phyloP scores from a whole-genome alignment of 1,140 invertebrate species.

The Monochamus saltuarius region DNA sequence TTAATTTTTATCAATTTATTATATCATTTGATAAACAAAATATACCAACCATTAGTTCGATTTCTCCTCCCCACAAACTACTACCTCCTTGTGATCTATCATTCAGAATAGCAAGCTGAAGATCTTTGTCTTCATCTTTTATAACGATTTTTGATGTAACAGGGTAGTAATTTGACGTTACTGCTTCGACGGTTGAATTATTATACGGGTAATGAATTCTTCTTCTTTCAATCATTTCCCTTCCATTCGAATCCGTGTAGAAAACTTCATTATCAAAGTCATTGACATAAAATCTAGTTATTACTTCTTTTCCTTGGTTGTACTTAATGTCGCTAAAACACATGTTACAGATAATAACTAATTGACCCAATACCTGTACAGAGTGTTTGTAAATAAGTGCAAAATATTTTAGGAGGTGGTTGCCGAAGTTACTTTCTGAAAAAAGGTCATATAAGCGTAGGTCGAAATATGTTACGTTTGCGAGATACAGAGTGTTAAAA shows the following conservation, averaged over 20 bases:
- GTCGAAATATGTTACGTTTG: too few relatives aligned
- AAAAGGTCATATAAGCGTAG: too few relatives aligned
- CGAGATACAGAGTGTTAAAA: too few relatives aligned
- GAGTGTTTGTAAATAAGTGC: too few relatives aligned
- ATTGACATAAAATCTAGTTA: constrained; percentile 68
- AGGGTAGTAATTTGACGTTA: constrained; percentile 91
- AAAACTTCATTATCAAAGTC: constrained; percentile 68
- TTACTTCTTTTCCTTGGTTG: constrained; percentile 76
- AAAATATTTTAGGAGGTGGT: too few relatives aligned
- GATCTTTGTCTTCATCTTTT: constrained; percentile 55
- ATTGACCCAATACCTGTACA: too few relatives aligned
- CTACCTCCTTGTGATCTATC: constrained; percentile 86
- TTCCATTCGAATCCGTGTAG: constrained; percentile 92
- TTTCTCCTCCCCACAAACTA: constrained; percentile 70
- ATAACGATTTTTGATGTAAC: constrained; percentile 81
- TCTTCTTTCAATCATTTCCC: constrained; percentile 76
- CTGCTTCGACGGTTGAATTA: constrained; percentile 65
- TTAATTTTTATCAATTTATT: too few relatives aligned
- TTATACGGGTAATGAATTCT: constrained; percentile 52
- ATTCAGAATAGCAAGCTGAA: constrained; percentile 67
- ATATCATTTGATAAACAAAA: too few relatives aligned
- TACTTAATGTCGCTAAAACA: constrained; percentile 58
- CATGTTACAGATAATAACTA: too few relatives aligned
- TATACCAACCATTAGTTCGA: constrained; percentile 73
- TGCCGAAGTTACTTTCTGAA: too few relatives aligned